Evolutionary conservation across 2,888 invertebrate genomes (phyloP), one percentile per base, ranked within the genome.

Genomic region (Tineola bisselliella): DNA sequence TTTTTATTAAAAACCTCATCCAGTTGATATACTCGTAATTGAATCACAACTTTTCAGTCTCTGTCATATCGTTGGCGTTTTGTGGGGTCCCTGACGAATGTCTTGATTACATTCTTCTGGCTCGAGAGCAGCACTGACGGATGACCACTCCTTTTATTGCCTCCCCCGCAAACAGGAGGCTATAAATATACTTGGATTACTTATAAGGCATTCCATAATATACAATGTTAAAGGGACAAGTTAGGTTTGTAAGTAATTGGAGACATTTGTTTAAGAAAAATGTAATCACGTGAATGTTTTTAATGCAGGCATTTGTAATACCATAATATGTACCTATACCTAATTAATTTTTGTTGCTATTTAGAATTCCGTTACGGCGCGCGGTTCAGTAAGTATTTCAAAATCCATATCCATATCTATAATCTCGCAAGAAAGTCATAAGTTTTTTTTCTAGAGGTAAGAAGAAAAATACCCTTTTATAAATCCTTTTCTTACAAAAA

Each of bases 31-130:
- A 31, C 31, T 5, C 10, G 10, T 31, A 38, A 38, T 38, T 38
- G 38, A 38, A 38, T 38, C 11, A 38, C 10, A 38, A 38, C 38
- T 38, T 38, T 12, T n/a, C 12, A 48, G 48, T 48, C 15, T 8
- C 48, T 48, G 48, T 13, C 48, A 48, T 48, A 48, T 54, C 25
- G 8, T 25, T 25, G 8, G 17, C 25, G 54, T 54, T 18, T 54
- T 18, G 58, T 44, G 43, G 25, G 60, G 59, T 38, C n/a, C 13
- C 25, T 77, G 79, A 79, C 76, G 73, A 75, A 81, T 81, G 74
- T 73, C 77, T 79, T 81, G 79, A 79, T 80, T 79, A 78, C 78
- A 78, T 79, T 79, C 75, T 72, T 70, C 70, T 68, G 76, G 76
- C 78, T 74, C 68, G 67, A 19, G 60, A 71, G 72, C 74, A 67